Evolutionary conservation across 2,888 invertebrate genomes (phyloP).

Genomic region (Orthosia gothica): DNA sequence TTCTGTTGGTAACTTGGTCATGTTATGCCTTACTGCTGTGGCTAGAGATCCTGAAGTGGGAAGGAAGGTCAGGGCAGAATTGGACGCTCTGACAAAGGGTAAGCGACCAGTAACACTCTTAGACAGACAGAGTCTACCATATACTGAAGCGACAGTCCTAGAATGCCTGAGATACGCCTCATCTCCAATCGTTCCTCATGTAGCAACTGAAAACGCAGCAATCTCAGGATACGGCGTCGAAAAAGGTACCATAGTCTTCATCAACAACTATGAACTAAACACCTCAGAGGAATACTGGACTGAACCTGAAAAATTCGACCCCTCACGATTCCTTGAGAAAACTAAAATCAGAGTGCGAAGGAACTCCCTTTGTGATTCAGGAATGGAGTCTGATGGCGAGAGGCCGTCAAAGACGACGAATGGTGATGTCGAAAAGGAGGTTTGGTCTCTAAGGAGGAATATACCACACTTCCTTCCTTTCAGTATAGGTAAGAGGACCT

Average conservation of each 20-base stretch:
- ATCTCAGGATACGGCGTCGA: constrained; percentile 94
- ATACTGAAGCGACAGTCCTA: constrained; percentile 95
- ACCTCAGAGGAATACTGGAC: constrained; percentile 94
- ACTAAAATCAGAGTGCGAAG: constrained; percentile 80
- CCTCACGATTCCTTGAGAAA: constrained; percentile 94
- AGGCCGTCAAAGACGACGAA: constrained; percentile 71
- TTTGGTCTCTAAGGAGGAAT: constrained; percentile 88
- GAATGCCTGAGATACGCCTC: constrained; percentile 96
- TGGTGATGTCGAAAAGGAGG: constrained; percentile 81
- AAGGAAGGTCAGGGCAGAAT: constrained; percentile 93
- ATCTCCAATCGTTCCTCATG: constrained; percentile 97
- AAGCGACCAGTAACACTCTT: constrained; percentile 92
- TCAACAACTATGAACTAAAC: constrained; percentile 96
- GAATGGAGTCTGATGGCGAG: constrained; percentile 90
- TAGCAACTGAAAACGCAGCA: constrained; percentile 94
- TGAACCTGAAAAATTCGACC: constrained; percentile 94
- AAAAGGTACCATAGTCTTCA: constrained; percentile 95
- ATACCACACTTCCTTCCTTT: constrained; percentile 96
- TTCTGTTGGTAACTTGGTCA: constrained; percentile 96
- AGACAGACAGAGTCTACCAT: constrained; percentile 94
- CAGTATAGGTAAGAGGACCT: constrained; percentile 96
- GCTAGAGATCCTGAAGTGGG: constrained; percentile 93
- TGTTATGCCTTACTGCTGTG: constrained; percentile 94
- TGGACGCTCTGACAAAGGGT: constrained; percentile 92
- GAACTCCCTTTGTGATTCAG: constrained; percentile 90